phyloP scores from a whole-genome alignment of 2,113 vertebrate species.

The Eubucco bourcierii region DNA sequence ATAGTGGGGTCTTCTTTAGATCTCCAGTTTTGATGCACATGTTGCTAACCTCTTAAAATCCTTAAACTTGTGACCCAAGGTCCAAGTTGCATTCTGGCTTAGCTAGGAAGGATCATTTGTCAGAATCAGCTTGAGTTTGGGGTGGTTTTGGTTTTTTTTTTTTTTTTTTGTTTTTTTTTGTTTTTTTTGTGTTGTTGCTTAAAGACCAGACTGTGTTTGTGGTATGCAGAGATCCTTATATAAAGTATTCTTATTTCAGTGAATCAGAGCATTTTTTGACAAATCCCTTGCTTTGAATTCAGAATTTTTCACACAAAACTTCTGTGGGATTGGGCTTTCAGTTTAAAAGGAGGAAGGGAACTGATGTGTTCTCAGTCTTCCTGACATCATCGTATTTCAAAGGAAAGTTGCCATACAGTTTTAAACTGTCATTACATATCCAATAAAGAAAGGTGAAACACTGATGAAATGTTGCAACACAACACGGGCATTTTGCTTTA shows the following conservation, averaged over 20 bases:
- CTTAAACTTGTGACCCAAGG: background rate
- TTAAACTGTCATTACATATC: background rate
- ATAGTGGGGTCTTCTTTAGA: background rate
- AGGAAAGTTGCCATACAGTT: background rate
- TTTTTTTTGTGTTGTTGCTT: background rate
- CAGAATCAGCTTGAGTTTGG: background rate
- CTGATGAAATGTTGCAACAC: background rate
- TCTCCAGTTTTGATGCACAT: background rate
- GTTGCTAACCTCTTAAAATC: background rate
- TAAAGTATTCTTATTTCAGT: background rate
- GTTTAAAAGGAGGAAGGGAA: background rate
- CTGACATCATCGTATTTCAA: background rate
- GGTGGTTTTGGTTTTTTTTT: too few species aligned
- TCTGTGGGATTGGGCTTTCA: background rate
- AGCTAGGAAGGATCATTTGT: background rate
- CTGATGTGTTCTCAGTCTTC: background rate
- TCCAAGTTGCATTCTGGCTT: background rate
- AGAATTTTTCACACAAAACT: background rate
- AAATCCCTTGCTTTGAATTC: background rate
- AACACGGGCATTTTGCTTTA: background rate
- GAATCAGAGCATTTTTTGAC: background rate
- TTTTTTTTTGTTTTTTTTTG: background rate
- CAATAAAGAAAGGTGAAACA: slow-evolving; percentile 3
- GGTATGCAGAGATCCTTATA: background rate
- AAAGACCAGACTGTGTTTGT: background rate